These are phyloP conservation scores for Colistium nudipinnis DNA, from an alignment of 2,113 vertebrate genomes.

Conservation along the genomic window DNA sequence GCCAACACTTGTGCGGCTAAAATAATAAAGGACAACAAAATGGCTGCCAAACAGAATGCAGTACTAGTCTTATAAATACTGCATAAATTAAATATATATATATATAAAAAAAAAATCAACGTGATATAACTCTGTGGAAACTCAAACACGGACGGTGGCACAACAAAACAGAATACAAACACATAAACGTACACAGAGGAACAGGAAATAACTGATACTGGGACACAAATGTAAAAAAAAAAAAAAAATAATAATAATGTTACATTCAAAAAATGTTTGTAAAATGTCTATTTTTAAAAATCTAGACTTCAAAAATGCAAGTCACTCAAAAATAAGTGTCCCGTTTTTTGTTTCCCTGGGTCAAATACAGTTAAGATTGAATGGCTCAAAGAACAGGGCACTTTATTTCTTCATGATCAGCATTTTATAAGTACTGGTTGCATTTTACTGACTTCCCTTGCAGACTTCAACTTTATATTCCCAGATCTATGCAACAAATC, in stretches of 20 bases:
- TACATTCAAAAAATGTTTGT: slow-evolving; percentile 68
- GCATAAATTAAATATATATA: slow-evolving; percentile 66
- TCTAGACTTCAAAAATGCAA: slow-evolving; percentile 14
- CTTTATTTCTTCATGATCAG: not conserved
- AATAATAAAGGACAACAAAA: slow-evolving; percentile 70
- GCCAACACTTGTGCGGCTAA: slow-evolving; percentile 61
- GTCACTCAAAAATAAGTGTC: slow-evolving; percentile 15
- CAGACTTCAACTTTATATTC: not conserved
- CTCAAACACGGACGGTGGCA: slow-evolving; percentile 60
- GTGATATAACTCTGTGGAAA: slow-evolving; percentile 68
- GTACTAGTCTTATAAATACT: slow-evolving; percentile 66
- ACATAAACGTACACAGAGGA: slow-evolving; percentile 73
- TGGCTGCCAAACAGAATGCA: slow-evolving; percentile 67
- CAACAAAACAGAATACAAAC: slow-evolving; percentile 71
- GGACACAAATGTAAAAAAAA: slow-evolving; percentile 56
- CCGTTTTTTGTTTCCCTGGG: slow-evolving; percentile 6
- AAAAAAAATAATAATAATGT: no score
- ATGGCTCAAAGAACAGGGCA: slow-evolving; percentile 11
- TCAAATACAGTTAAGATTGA: slow-evolving; percentile 38
- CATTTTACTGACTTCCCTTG: slow-evolving; percentile 1
- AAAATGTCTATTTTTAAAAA: slow-evolving; percentile 43
- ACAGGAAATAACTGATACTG: slow-evolving; percentile 48
- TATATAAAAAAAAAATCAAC: slow-evolving; percentile 14
- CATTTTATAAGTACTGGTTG: not conserved
- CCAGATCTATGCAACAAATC: not conserved